phyloP scores from a whole-genome alignment of 2,797 vertebrate genomes.

The Lateolabrax maculatus region DNA sequence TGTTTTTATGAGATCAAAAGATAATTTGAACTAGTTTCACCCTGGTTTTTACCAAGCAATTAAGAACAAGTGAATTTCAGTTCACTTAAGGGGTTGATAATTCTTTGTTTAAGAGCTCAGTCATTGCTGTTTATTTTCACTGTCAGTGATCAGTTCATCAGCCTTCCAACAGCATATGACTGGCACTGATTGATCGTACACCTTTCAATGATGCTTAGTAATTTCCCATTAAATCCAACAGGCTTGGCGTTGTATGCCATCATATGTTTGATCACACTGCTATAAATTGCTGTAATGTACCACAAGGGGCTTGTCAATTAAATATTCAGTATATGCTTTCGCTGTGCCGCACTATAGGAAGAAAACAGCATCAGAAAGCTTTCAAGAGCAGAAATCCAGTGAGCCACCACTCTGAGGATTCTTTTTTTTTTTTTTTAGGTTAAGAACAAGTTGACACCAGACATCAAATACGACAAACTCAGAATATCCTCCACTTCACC shows the following conservation, averaged over 20 bases:
- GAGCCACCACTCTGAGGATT: slow-evolving; percentile 10
- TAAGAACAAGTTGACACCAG: slow-evolving; percentile 64
- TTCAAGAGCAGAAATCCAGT: slow-evolving; percentile 24
- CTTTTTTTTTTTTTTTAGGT: slow-evolving; percentile 22
- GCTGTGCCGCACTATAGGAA: not conserved
- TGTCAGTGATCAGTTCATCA: slow-evolving; percentile 32
- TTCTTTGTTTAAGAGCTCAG: slow-evolving; percentile 30
- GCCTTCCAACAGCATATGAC: slow-evolving; percentile 18
- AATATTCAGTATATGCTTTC: slow-evolving; percentile 14
- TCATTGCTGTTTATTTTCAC: slow-evolving; percentile 37
- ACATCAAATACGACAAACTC: slow-evolving; percentile 58
- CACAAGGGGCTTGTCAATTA: slow-evolving; percentile 33
- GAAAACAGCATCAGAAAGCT: slow-evolving; percentile 5
- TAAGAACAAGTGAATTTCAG: not conserved
- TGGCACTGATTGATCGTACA: slow-evolving; percentile 2
- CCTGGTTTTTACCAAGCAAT: slow-evolving; percentile 14
- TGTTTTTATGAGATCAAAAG: not conserved
- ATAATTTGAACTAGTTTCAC: not conserved
- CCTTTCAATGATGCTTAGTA: slow-evolving; percentile 30
- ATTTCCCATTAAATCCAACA: slow-evolving; percentile 48
- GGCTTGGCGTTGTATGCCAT: slow-evolving; percentile 9
- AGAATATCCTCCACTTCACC: slow-evolving; percentile 76
- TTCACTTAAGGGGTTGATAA: slow-evolving; percentile 10
- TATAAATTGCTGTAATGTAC: slow-evolving; percentile 35
- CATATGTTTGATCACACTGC: slow-evolving; percentile 32